Conservation (phyloP, 2,113 vertebrate species). For the Ceuthmochares aereus region DNA sequence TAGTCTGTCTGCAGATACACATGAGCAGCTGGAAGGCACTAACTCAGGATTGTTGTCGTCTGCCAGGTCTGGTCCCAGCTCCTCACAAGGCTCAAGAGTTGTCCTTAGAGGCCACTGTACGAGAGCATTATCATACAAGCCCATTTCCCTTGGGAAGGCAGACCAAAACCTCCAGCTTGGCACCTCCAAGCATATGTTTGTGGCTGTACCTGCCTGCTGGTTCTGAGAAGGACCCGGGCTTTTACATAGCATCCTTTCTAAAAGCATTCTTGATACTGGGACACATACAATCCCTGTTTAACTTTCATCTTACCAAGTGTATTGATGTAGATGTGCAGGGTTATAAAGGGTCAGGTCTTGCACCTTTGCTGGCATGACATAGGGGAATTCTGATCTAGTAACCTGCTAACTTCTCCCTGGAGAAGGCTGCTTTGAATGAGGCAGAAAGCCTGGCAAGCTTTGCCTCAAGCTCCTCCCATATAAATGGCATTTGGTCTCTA, state of each 20-base stretch:
- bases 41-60: background rate
- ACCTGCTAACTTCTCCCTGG: background rate
- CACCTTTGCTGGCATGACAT: background rate
- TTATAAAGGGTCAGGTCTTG: background rate
- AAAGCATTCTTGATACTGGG: background rate
- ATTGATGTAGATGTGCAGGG: background rate
- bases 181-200: background rate
- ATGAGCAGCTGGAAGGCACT: background rate
- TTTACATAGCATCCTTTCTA: background rate
- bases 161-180: background rate
- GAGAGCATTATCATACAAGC: background rate
- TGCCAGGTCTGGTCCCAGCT: background rate
- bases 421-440: background rate
- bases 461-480: background rate
- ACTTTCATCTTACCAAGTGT: background rate
- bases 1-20: background rate
- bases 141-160: background rate
- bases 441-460: background rate
- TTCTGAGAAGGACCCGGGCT: background rate
- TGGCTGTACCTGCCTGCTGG: background rate
- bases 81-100: background rate
- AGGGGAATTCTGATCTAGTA: background rate
- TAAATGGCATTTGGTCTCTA: fast-evolving
- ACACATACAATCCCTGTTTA: background rate
- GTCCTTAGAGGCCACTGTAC: background rate